Evolutionary conservation across 1,140 invertebrate genomes (phyloP).

Genomic region (Pissodes strobi): DNA sequence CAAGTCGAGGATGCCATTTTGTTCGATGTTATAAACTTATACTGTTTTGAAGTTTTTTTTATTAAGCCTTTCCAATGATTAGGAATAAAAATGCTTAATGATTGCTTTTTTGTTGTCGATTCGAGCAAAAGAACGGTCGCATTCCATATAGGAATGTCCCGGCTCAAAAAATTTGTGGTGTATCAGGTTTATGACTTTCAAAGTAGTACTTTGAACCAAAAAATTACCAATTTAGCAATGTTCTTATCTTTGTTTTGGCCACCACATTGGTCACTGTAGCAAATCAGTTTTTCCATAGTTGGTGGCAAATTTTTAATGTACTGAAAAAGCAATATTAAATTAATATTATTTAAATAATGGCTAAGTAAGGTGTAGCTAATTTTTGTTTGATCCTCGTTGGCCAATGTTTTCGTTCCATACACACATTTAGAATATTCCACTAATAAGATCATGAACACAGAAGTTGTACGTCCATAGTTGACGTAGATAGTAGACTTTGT

Average conservation of each 20-base stretch:
- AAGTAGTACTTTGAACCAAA: background rate
- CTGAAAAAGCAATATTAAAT: too few relatives aligned
- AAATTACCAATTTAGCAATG: background rate
- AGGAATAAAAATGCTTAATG: too few relatives aligned
- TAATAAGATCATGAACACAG: too few relatives aligned
- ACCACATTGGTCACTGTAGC: too few relatives aligned
- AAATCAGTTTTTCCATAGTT: background rate
- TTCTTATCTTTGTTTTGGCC: too few relatives aligned
- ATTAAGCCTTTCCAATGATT: constrained; percentile 3
- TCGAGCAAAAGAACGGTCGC: background rate
- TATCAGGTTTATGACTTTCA: too few relatives aligned
- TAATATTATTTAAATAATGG: too few relatives aligned
- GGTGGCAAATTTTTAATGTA: too few relatives aligned
- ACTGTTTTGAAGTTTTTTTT: constrained; percentile 3
- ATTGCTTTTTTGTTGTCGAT: background rate
- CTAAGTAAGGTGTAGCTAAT: too few relatives aligned
- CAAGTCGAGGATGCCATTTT: background rate
- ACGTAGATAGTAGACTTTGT: too few relatives aligned
- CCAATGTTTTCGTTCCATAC: background rate
- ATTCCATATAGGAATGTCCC: too few relatives aligned
- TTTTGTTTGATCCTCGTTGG: background rate
- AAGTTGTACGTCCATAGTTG: too few relatives aligned
- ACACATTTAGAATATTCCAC: background rate
- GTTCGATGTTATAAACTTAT: background rate
- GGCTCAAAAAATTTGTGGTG: background rate